Conservation (phyloP, 2,113 vertebrate genomes). For the Todiramphus chloris region DNA sequence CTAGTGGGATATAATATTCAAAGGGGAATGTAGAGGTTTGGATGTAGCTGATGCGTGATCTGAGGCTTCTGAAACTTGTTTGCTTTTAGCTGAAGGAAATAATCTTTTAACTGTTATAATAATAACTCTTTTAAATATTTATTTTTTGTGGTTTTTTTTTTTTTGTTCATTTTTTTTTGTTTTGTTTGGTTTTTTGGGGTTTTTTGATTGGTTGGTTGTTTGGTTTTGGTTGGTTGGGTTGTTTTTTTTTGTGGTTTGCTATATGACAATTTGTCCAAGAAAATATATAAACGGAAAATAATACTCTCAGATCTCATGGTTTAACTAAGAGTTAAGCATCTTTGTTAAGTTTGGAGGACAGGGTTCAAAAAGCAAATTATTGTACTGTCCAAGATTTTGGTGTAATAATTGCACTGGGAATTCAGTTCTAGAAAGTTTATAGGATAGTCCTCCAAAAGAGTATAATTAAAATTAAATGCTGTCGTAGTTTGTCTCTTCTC, state of each 20-base stretch:
- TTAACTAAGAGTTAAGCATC: neutral
- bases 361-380: neutral
- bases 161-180: too few relatives aligned
- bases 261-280: neutral
- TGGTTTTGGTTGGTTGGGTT: too few relatives aligned
- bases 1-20: neutral
- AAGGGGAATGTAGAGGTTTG: accelerated
- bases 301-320: neutral
- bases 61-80: neutral
- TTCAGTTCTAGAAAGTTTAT: neutral
- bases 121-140: too few relatives aligned
- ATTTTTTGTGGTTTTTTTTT: too few relatives aligned
- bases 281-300: neutral
- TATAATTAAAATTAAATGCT: neutral
- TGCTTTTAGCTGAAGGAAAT: neutral
- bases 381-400: neutral
- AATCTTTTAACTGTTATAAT: too few relatives aligned
- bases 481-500: neutral
- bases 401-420: neutral
- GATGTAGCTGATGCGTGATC: neutral
- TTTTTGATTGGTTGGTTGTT: too few relatives aligned
- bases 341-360: neutral
- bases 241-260: neutral
- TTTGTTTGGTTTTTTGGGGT: too few relatives aligned
- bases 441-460: neutral